Conservation (phyloP, 2,797 vertebrate species). For the Acanthurus tractus region DNA sequence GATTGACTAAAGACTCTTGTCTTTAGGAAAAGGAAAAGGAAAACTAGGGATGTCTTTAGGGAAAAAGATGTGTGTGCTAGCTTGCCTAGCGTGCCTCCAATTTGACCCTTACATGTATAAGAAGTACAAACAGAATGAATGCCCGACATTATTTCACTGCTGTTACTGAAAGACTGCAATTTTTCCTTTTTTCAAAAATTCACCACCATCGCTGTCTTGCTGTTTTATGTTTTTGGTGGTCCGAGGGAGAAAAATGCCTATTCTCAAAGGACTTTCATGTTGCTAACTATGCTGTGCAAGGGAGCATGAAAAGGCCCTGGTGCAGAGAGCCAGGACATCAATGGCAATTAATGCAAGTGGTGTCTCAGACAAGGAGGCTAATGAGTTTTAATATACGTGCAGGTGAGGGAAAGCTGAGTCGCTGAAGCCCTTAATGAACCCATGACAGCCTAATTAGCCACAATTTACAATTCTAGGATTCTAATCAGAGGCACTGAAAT, state of each 20-base stretch:
- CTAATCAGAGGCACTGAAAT: constrained; percentile 95
- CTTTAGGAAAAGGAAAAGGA: too few relatives aligned
- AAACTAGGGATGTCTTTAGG: neutral
- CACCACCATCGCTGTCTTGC: neutral
- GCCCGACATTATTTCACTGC: neutral
- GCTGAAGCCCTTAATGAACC: constrained; percentile 99
- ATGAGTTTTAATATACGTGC: constrained; percentile 99
- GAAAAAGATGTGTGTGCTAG: neutral
- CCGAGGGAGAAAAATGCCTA: constrained; percentile 24
- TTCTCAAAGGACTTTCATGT: constrained; percentile 63
- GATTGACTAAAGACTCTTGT: too few relatives aligned
- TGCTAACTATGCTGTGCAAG: constrained; percentile 74
- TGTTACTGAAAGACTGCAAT: neutral
- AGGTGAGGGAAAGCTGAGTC: constrained; percentile 98
- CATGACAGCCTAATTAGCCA: constrained; percentile 99
- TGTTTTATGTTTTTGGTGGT: neutral
- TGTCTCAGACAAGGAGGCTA: constrained; percentile 98
- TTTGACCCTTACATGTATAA: neutral
- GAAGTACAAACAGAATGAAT: neutral
- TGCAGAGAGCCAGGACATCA: constrained; percentile 85
- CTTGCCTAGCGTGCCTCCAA: neutral
- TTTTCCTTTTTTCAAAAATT: neutral
- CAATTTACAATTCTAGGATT: constrained; percentile 99
- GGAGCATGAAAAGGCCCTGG: constrained; percentile 82
- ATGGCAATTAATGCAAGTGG: constrained; percentile 98